Conservation (phyloP, 2,888 invertebrate species). For the Creontiades dilutus region DNA sequence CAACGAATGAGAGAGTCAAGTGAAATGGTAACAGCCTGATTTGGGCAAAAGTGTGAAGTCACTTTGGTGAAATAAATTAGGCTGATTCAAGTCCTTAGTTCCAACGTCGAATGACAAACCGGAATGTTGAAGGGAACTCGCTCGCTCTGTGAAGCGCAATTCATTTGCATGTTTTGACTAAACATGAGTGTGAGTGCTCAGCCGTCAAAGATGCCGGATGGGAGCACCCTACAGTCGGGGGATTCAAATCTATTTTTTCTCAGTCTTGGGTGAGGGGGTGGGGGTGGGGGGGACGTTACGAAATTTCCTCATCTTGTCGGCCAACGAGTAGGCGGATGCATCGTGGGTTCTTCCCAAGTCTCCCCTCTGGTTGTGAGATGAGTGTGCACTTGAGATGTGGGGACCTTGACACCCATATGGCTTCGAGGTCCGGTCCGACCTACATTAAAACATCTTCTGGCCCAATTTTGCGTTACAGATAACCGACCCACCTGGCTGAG, state of each 20-base stretch:
- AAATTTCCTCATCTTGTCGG: slow-evolving; percentile 35
- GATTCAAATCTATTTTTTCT: slow-evolving; percentile 32
- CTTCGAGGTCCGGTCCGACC: slow-evolving; percentile 7
- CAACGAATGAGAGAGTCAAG: not conserved
- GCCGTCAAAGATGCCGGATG: slow-evolving; percentile 32
- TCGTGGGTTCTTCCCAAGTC: slow-evolving; percentile 54
- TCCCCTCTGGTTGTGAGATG: not conserved
- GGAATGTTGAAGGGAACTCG: not conserved
- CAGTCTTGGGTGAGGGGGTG: too few species aligned
- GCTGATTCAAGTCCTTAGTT: not conserved
- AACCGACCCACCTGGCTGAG: too few species aligned
- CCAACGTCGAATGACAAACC: slow-evolving; percentile 11
- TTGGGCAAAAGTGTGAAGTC: not conserved
- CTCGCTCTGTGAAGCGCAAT: not conserved
- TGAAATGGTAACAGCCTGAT: not conserved
- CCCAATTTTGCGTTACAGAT: too few species aligned
- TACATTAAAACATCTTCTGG: not conserved
- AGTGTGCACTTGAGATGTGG: slow-evolving; percentile 10
- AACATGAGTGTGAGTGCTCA: slow-evolving; percentile 27
- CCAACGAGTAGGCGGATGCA: slow-evolving; percentile 44
- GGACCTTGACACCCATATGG: slow-evolving; percentile 30
- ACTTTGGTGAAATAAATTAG: slow-evolving; percentile 28
- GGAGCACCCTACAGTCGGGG: not conserved
- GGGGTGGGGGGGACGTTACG: slow-evolving; percentile 26
- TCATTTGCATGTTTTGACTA: slow-evolving; percentile 39